A percentile compares a stretch with the other conserved stretches of the same genome.
These are phyloP conservation scores for Brachypteracias leptosomus DNA, from an alignment of 2,113 vertebrate genomes.

Conservation along the genomic window DNA sequence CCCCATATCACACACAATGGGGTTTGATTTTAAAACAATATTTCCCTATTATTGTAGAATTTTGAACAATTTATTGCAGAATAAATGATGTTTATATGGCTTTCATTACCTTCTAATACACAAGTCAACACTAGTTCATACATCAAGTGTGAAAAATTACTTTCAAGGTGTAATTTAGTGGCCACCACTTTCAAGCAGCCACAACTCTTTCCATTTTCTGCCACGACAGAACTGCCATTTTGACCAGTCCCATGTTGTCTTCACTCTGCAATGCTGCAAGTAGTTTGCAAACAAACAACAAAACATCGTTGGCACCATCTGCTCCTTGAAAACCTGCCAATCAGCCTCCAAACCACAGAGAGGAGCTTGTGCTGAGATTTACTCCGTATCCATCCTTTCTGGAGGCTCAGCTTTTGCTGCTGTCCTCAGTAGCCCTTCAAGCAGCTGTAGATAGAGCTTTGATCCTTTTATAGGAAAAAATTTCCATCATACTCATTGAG, in stretches of 20 bases:
- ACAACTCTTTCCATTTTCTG: fast-evolving
- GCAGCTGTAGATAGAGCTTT: background rate
- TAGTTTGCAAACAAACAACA: background rate
- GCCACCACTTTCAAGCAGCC: background rate
- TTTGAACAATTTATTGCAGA: background rate
- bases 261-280: background rate
- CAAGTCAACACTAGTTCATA: background rate
- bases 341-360: background rate
- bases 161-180: background rate
- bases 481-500: background rate
- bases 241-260: background rate
- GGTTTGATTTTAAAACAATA: background rate
- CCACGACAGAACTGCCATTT: background rate
- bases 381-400: background rate
- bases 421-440: background rate
- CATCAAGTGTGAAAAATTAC: background rate
- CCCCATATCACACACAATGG: background rate
- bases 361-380: background rate
- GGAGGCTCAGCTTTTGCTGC: background rate
- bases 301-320: constrained; percentile 53
- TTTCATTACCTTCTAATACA: background rate
- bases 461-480: background rate
- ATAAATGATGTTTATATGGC: background rate
- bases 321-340: constrained; percentile 37
- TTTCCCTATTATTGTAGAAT: background rate